A percentile compares a stretch with the other conserved stretches of the same genome.
phyloP scores from a whole-genome alignment of 2,888 invertebrate genomes.

The Nomada lathburiana region DNA sequence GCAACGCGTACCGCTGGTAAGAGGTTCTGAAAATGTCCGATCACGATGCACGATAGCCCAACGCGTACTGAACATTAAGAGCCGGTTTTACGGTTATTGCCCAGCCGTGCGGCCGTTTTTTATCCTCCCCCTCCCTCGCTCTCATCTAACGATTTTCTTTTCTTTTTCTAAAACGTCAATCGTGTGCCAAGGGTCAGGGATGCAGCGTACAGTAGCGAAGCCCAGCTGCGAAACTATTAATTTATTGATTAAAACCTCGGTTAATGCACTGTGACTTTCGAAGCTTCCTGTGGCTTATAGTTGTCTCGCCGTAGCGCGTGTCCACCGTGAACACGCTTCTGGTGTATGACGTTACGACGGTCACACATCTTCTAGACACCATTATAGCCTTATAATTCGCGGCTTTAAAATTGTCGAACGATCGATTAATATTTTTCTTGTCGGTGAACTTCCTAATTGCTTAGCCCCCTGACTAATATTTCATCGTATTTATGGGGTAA shows the following conservation, averaged over 20 bases:
- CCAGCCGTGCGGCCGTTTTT: constrained; percentile 58
- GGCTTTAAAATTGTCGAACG: constrained; percentile 41
- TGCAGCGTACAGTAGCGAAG: constrained; percentile 71
- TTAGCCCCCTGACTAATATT: background rate
- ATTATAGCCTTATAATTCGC: constrained; percentile 53
- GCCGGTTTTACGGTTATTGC: constrained; percentile 78
- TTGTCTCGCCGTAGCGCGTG: constrained; percentile 49
- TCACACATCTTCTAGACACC: background rate
- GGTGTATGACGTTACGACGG: background rate
- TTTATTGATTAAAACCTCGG: constrained; percentile 71
- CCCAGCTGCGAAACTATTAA: constrained; percentile 65
- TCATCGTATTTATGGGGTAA: constrained; percentile 1
- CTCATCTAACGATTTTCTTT: background rate
- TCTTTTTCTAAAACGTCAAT: constrained; percentile 38
- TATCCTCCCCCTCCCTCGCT: constrained; percentile 3
- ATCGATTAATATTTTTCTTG: constrained; percentile 40
- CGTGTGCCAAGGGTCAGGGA: constrained; percentile 68
- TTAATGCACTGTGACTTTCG: constrained; percentile 63
- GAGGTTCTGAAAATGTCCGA: constrained; percentile 74
- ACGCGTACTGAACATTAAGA: constrained; percentile 75
- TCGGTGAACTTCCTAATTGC: constrained; percentile 29
- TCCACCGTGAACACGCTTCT: constrained; percentile 20
- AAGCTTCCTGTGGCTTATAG: constrained; percentile 66
- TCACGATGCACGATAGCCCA: constrained; percentile 73
- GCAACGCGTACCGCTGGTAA: constrained; percentile 52